Percentiles rank a stretch among this genome's conserved stretches.
Evolutionary conservation across 2,888 invertebrate species (phyloP).

Genomic region (Epirrita christyi): DNA sequence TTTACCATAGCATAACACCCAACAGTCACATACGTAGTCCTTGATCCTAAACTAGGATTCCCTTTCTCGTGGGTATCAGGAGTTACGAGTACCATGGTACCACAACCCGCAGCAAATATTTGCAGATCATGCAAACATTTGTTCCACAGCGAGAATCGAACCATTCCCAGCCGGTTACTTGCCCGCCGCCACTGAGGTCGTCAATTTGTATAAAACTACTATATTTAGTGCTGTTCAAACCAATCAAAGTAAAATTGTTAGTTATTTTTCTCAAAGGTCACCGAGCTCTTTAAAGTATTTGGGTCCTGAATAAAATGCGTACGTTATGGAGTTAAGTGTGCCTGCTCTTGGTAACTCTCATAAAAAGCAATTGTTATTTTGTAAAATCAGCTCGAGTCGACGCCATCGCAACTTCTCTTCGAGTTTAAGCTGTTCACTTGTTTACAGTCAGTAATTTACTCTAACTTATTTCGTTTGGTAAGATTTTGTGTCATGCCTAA

Average conservation of each 20-base stretch:
- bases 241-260: background rate
- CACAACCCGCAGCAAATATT: too few relatives aligned
- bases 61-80: too few relatives aligned
- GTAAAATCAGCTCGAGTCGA: constrained; percentile 20
- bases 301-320: constrained; percentile 26
- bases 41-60: too few relatives aligned
- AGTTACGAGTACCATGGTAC: too few relatives aligned
- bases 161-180: too few relatives aligned
- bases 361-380: constrained; percentile 34
- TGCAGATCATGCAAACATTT: too few relatives aligned
- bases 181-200: too few relatives aligned
- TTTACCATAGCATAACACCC: too few relatives aligned
- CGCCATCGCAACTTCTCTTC: constrained; percentile 10
- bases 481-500: constrained; percentile 7
- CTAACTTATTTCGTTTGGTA: constrained; percentile 15
- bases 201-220: background rate
- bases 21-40: too few relatives aligned
- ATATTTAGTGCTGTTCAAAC: background rate
- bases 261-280: constrained; percentile 15
- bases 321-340: constrained; percentile 20
- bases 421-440: constrained; percentile 6
- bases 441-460: constrained; percentile 15
- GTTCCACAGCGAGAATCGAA: too few relatives aligned
- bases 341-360: constrained; percentile 18
- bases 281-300: constrained; percentile 20